Evolutionary conservation across 2,888 invertebrate genomes (phyloP), one percentile per base, ranked within the genome.

Genomic region (Baronia brevicornis): DNA sequence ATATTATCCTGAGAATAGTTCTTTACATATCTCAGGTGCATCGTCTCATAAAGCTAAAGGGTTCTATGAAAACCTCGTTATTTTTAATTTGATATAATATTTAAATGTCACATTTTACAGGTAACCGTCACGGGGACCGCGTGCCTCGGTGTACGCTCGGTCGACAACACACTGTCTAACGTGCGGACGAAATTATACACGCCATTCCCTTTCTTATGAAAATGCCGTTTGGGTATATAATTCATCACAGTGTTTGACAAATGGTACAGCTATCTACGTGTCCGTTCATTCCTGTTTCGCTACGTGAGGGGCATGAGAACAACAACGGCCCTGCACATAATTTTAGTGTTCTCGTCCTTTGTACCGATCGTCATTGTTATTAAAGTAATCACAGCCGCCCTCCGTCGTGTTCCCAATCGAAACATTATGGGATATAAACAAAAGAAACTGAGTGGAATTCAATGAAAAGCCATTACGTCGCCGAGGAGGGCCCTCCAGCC

Each of bases 361-460:
- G 78, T 80, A 61, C 64, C 54, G 53, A 52, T 60, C 69, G 64
- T 68, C 78, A 74, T 82, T 84, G 80, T 84, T 82, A 82, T 82
- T 82, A 80, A 77, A 80, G 78, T 79, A 82, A 82, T 82, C 82
- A 82, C 70, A 60, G 69, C 58, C 64, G 71, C 75, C 70, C 78
- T 78, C 77, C 74, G 75, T 74, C 77, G 64, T 69, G 62, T 65
- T 62, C 71, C 77, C 79, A 75, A 82, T 80, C 80, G 80, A 73
- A 80, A 79, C 79, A 79, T 80, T 80, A 80, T 78, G 72, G 80
- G 77, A 73, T 77, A 78, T 79, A 84, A 82, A 84, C 82, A 84
- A 84, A 84, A 82, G 82, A 75, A 70, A 79, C 62, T 71, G 72
- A 75, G 66, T 70, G 69, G 77, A 75, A 82, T 82, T 80, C 73